Percentiles rank a stretch among this genome's conserved stretches.
phyloP scores from a whole-genome alignment of 2,888 invertebrate genomes.

The Caprella mutica region DNA sequence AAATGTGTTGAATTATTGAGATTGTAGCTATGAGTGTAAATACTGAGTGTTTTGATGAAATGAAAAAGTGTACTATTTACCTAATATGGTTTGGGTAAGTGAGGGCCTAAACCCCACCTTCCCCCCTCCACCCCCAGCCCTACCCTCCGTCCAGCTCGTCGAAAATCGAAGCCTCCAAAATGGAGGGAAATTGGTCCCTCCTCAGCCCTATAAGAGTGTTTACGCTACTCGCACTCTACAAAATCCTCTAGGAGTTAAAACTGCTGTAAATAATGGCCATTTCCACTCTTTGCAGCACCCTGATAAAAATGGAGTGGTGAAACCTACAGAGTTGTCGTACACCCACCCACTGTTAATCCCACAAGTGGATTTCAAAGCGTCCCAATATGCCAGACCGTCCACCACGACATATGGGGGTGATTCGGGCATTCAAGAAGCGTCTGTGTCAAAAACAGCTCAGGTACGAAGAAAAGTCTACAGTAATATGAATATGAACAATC shows the following conservation, averaged over 20 bases:
- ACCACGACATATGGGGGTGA: no score
- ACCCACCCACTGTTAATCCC: background rate
- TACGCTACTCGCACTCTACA: background rate
- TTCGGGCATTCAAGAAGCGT: no score
- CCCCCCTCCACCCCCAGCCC: conserved; percentile 6
- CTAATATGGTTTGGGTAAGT: conserved; percentile 11
- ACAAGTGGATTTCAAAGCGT: background rate
- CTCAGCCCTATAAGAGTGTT: background rate
- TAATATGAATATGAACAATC: no score
- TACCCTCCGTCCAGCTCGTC: background rate
- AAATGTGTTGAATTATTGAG: no score
- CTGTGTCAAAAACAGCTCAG: no score
- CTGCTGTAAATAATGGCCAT: background rate
- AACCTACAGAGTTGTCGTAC: conserved; percentile 4
- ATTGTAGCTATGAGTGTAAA: no score
- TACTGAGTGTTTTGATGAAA: no score
- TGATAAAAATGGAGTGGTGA: no score
- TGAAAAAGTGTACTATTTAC: no score
- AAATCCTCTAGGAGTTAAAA: background rate
- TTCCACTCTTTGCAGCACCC: background rate
- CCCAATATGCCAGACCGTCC: background rate
- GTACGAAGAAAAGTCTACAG: no score
- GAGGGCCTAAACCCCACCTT: conserved; percentile 1
- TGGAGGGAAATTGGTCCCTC: background rate
- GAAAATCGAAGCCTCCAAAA: background rate